Evolutionary conservation across 2,113 vertebrate genomes (phyloP).

Genomic region (Oriolus oriolus): DNA sequence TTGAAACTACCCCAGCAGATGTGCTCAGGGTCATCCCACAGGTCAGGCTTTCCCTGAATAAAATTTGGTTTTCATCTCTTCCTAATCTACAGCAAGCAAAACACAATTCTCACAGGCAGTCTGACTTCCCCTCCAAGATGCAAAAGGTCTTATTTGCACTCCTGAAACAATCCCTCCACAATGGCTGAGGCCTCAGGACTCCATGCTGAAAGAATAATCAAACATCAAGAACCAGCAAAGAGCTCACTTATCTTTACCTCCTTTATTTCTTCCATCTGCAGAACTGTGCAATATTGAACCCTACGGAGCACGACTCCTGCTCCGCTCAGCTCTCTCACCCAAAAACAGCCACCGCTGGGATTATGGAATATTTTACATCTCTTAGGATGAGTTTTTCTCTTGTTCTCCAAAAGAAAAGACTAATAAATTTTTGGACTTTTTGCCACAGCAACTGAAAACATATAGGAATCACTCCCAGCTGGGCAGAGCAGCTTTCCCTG

Average conservation of each 20-base stretch:
- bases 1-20: not conserved
- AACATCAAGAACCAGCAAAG: not conserved
- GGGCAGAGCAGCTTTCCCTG: not conserved
- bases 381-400: not conserved
- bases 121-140: not conserved
- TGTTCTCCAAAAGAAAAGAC: not conserved
- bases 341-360: not conserved
- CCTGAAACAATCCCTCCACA: not conserved
- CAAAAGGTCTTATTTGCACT: not conserved
- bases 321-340: not conserved
- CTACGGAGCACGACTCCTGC: accelerated
- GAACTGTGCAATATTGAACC: not conserved
- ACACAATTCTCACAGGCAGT: not conserved
- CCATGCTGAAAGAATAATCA: not conserved
- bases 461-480: not conserved
- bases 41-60: not conserved
- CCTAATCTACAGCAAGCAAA: not conserved
- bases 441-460: not conserved
- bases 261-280: not conserved
- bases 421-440: not conserved
- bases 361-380: not conserved
- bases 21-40: not conserved
- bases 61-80: not conserved
- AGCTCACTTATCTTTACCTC: not conserved
- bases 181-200: not conserved